Conservation (phyloP, 2,113 vertebrate genomes). For the Panurus biarmicus region DNA sequence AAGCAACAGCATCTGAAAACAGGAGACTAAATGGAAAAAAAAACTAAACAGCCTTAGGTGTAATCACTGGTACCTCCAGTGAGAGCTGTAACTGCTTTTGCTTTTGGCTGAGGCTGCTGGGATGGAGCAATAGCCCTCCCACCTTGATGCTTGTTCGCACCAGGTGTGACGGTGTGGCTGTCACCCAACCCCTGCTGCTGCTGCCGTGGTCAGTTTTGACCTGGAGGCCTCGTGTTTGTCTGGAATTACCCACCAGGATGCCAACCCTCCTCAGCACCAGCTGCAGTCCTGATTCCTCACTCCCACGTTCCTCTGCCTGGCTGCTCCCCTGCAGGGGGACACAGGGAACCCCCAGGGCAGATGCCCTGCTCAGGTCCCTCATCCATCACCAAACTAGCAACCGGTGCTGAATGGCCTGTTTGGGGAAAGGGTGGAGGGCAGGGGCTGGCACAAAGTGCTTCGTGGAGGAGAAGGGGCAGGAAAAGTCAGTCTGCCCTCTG, state of each 20-base stretch:
- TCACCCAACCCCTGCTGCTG: neutral
- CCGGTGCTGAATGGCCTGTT: fast-evolving
- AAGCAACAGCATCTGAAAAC: neutral
- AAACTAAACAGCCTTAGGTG: neutral
- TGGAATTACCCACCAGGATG: neutral
- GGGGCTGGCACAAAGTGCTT: neutral
- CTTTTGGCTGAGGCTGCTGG: neutral
- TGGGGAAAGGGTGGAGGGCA: neutral
- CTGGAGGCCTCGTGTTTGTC: neutral
- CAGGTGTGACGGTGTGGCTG: neutral
- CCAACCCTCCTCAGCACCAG: neutral
- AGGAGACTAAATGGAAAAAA: neutral
- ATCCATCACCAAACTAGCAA: fast-evolving
- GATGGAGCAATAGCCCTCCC: neutral
- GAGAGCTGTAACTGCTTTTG: neutral
- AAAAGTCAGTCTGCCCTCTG: neutral
- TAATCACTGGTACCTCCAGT: neutral
- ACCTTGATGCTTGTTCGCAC: neutral
- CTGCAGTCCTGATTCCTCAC: neutral
- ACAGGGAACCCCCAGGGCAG: no score
- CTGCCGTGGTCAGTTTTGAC: neutral
- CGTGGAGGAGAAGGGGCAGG: neutral
- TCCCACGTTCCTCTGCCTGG: neutral
- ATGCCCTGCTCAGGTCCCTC: neutral
- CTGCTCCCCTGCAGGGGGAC: neutral